A percentile compares a stretch with the other conserved stretches of the same genome.
Conservation (phyloP, 2,797 vertebrate species). For the Acipenser oxyrinchus region DNA sequence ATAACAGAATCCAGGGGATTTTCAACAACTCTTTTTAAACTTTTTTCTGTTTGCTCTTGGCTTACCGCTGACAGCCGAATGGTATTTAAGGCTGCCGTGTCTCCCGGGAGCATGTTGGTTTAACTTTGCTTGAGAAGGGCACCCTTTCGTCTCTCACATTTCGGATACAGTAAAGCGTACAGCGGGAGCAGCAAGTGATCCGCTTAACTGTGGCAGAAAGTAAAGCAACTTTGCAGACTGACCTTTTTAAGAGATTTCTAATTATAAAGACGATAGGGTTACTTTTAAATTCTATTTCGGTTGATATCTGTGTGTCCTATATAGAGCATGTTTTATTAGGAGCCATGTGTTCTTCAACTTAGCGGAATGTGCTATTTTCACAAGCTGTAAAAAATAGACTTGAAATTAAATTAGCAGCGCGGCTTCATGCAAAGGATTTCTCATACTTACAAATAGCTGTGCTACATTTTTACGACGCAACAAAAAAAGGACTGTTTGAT, state of each 20-base stretch:
- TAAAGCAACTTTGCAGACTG: conserved; percentile 36
- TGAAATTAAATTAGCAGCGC: conserved; percentile 34
- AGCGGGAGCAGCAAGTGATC: conserved; percentile 36
- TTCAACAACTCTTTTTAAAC: too few species aligned
- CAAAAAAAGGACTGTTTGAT: conserved; percentile 33
- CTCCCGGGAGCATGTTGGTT: neutral
- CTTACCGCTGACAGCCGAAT: too few species aligned
- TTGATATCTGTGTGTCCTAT: conserved; percentile 25
- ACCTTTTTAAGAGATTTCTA: conserved; percentile 42
- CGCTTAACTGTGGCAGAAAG: conserved; percentile 32
- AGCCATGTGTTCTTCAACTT: conserved; percentile 6
- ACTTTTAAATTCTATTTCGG: conserved; percentile 31
- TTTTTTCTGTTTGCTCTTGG: too few species aligned
- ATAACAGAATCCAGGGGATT: too few species aligned
- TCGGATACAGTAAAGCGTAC: conserved; percentile 38
- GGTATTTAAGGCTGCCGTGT: conserved; percentile 5
- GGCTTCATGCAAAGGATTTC: conserved; percentile 23
- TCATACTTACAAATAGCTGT: conserved; percentile 28
- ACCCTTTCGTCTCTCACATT: conserved; percentile 36
- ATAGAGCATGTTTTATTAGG: conserved; percentile 2
- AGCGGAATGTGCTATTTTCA: neutral
- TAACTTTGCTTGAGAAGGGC: conserved; percentile 3
- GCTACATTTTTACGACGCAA: conserved; percentile 41
- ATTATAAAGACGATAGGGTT: conserved; percentile 47
- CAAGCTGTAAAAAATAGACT: neutral